Base-by-base conservation (phyloP, 2,888 invertebrate species). In the Apeira syringaria region DNA sequence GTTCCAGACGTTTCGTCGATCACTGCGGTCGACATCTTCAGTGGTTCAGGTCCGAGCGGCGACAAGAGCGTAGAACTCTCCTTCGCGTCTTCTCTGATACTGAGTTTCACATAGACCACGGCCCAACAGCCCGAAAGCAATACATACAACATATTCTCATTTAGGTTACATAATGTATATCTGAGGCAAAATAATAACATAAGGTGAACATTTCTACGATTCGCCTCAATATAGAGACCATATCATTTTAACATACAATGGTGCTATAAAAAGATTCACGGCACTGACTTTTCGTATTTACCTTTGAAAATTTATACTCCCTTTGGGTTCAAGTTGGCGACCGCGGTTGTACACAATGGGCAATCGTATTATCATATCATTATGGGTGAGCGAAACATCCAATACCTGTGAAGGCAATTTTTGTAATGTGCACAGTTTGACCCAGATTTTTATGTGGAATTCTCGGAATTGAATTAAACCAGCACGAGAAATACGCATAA, bases 331-430 rank as follows among this genome's bases (percentile, higher is more conserved):
- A 69, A 63, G 68, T 69, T 65, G 75, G 76, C 70, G 70, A 69
- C 77, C 83, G 74, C 74, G 72, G 77, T 80, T 75, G 9, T 24
- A 79, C 75, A 84, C 83, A 84, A 86, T 81, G 76, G 83, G 72
- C 81, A 76, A 80, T 80, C 76, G 80, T 79, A 86, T 87, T 87
- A 85, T 83, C 84, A 85, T 85, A 87, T 77, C 73, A 75, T 82
- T 78, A 77, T 65, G 55, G 67, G 56, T 56, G 53, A 61, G 53
- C 64, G 61, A 63, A 73, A 41, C 40, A 42, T 46, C 44, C 50
- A 47, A 50, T 56, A 50, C 47, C 37, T 41, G 44, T 38, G 41
- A 41, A 34, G 37, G 47, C 34, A 26, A 41, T 48, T 47, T 41
- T 38, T 43, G 42, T 37, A 43, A 32, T 35, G 36, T 42, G 41